Percentiles rank a stretch among this genome's conserved stretches.
Evolutionary conservation across 2,888 invertebrate genomes (phyloP).

Genomic region (Hypomecis atomaria): DNA sequence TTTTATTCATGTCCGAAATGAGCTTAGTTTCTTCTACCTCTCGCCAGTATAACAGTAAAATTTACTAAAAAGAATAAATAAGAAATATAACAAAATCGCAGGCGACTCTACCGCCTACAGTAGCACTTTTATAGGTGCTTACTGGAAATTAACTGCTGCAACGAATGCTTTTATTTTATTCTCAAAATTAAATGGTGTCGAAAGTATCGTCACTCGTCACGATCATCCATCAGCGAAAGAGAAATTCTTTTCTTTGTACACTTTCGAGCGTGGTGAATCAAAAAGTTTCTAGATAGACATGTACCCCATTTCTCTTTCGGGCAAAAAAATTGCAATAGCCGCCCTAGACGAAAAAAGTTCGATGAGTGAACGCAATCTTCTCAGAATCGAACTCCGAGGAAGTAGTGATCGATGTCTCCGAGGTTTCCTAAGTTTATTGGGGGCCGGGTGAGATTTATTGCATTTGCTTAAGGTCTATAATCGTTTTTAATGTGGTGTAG

Average conservation of each 20-base stretch:
- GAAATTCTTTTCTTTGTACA: conserved; percentile 53
- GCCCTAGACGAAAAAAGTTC: conserved; percentile 12
- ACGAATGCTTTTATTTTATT: conserved; percentile 45
- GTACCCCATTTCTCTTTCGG: conserved; percentile 27
- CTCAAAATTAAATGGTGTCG: conserved; percentile 51
- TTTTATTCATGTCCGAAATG: conserved; percentile 48
- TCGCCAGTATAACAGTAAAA: conserved; percentile 18
- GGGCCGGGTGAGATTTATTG: conserved; percentile 22
- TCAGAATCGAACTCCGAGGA: conserved; percentile 2
- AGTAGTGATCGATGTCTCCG: conserved; percentile 14
- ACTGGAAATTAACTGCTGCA: conserved; percentile 38
- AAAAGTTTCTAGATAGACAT: conserved; percentile 40
- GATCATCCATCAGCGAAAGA: conserved; percentile 57
- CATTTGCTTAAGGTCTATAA: conserved; percentile 20
- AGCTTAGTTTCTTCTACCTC: conserved; percentile 20
- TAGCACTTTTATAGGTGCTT: conserved; percentile 32
- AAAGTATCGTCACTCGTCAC: conserved; percentile 56
- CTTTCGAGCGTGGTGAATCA: conserved; percentile 51
- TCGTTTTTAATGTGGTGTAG: conserved; percentile 25
- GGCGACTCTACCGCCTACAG: conserved; percentile 19
- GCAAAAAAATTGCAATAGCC: conserved; percentile 18
- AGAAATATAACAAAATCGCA: conserved; percentile 25
- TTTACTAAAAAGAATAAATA: not conserved
- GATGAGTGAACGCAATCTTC: not conserved
- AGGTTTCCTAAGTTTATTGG: conserved; percentile 10